Conservation (phyloP, 2,888 invertebrate species). For the Drosophila anomelani region DNA sequence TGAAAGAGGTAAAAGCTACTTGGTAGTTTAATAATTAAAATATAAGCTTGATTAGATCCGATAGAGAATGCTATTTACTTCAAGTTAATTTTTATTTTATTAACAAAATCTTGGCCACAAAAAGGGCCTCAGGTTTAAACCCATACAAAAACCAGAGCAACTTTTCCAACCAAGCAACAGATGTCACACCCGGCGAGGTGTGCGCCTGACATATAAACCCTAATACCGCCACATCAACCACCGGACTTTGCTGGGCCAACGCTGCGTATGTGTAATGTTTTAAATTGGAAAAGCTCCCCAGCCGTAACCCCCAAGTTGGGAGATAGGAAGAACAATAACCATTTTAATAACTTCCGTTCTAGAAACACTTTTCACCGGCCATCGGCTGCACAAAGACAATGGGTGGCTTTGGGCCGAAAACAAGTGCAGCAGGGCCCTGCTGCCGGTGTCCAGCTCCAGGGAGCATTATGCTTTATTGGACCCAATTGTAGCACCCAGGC, state of each 20-base stretch:
- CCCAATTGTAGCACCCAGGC: conserved; percentile 40
- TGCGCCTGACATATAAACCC: conserved; percentile 71
- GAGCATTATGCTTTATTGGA: conserved; percentile 65
- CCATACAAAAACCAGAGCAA: conserved; percentile 28
- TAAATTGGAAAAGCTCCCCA: conserved; percentile 27
- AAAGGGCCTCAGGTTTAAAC: conserved; percentile 3
- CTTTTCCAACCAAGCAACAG: conserved; percentile 58
- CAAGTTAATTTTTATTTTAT: background rate
- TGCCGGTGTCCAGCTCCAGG: conserved; percentile 3
- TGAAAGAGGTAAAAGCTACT: background rate
- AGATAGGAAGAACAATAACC: conserved; percentile 50
- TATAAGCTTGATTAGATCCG: background rate
- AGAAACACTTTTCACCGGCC: conserved; percentile 69
- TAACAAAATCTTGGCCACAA: background rate
- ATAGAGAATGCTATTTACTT: background rate
- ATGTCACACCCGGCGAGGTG: conserved; percentile 49
- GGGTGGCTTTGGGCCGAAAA: conserved; percentile 28
- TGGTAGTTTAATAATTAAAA: conserved; percentile 5
- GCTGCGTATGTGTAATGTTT: conserved; percentile 66
- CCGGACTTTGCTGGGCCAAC: conserved; percentile 21
- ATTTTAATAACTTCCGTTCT: conserved; percentile 79
- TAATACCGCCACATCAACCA: conserved; percentile 53
- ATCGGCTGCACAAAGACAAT: conserved; percentile 70
- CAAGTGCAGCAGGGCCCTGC: conserved; percentile 52
- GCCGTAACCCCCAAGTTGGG: conserved; percentile 34